Evolutionary conservation across 2,797 vertebrate species (phyloP), one percentile per base, ranked within the genome.

Genomic region (Threskiornis aethiopicus): DNA sequence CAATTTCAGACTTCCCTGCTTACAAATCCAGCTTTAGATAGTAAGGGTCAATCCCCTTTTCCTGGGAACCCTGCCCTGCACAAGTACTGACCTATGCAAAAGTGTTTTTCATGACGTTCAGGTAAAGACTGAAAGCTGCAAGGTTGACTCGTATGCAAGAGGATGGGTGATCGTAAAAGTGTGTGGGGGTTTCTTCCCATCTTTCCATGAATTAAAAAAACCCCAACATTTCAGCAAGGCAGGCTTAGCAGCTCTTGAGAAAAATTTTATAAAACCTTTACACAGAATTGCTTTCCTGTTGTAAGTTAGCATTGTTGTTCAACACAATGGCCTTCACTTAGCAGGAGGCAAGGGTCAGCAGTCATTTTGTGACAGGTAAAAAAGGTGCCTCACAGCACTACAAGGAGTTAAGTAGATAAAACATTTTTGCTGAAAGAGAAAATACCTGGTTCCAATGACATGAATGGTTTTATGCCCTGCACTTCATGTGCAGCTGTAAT

Each of bases 321-420:
- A 55, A 42, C 86, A 97, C 93, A 97, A 96, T 44, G 84, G 94
- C 69, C 86, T 95, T 80, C 79, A 54, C 84, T 96, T 84, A 71
- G 83, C 66, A 72, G 44, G n/a, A 89, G 83, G 25, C 47, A 81
- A 92, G 95, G 92, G 92, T 77, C 92, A 95, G 82, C 83, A 89
- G 55, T 82, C 83, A 80, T 95, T 94, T 89, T 81, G n/a, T 77
- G 81, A 69, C 16, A 86, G 91, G 83, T 90, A 94, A 90, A 95
- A 87, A 95, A 92, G 87, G 89, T 89, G 37, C 59, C 87, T 89
- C 73, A 54, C 79, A 77, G n/a, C 39, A 67, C 69, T 91, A 92
- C 65, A 86, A 89, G 87, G 49, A 88, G 95, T 77, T 90, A 89
- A 94, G 59, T 1, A 94, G 79, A 75, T 88, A 83, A 54, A 84